phyloP scores from a whole-genome alignment of 2,113 vertebrate genomes.

The Clarias batrachus region DNA sequence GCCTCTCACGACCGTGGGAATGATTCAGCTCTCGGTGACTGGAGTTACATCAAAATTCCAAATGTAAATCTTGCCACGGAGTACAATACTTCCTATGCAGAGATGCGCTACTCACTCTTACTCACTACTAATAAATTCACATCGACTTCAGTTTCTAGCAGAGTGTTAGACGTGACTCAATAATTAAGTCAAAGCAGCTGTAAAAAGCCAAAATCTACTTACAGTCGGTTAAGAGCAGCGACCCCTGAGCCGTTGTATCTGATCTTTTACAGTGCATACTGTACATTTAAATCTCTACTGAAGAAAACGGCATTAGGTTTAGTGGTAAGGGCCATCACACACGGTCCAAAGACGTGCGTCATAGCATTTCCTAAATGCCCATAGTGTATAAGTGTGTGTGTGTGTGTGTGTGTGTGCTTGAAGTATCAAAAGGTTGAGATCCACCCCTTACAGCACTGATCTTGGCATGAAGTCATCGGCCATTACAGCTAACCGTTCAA shows the following conservation, averaged over 20 bases:
- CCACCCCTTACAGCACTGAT: too few species aligned
- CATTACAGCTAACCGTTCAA: too few species aligned
- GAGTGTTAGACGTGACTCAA: not conserved
- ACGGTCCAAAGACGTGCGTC: too few species aligned
- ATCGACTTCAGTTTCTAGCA: not conserved
- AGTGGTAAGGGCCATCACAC: too few species aligned
- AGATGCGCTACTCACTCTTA: not conserved
- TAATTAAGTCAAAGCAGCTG: not conserved
- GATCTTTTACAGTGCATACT: not conserved
- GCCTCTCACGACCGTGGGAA: slow-evolving; percentile 73
- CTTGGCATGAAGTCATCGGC: too few species aligned
- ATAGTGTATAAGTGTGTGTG: too few species aligned
- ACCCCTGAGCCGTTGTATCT: not conserved
- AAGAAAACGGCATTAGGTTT: not conserved
- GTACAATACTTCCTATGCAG: not conserved
- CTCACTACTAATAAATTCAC: not conserved
- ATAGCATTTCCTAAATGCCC: too few species aligned
- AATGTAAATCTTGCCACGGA: slow-evolving; percentile 12
- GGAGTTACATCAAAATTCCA: slow-evolving; percentile 37
- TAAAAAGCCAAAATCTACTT: not conserved
- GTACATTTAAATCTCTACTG: not conserved
- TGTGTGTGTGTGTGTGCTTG: too few species aligned
- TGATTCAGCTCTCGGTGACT: slow-evolving; percentile 50
- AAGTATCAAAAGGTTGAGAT: too few species aligned
- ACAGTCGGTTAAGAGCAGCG: too few species aligned